Evolutionary conservation across 2,797 vertebrate species (phyloP), one percentile per base, ranked within the genome.

Genomic region (Aldrovandia affinis): DNA sequence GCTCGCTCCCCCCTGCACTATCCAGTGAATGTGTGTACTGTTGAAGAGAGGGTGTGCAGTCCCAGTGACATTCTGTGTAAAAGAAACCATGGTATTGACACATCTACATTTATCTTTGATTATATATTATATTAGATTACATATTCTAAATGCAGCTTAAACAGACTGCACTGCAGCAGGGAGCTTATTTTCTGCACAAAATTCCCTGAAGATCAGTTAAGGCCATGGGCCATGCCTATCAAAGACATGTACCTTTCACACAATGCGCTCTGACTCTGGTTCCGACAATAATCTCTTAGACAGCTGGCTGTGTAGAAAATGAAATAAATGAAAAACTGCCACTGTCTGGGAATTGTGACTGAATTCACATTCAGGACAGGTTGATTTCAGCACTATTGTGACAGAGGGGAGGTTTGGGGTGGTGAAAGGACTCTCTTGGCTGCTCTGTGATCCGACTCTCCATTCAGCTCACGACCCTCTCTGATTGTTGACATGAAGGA

Each of bases 1-100:
- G 79, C 70, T 87, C 78, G 86, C 84, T 30, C 65, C 22, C 3
- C 28, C 36, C 36, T 18, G 25, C 22, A 33, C 36, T 73, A 73
- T 77, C 18, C 73, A 77, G 39, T 8, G 8, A 77, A 47, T 25
- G 22, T 20, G 9, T 44, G 36, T 42, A 44, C 18, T 14, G 7
- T 47, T 8, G 42, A n/a, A 14, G 8, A 22, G 22, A 77, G 42
- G 22, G 42, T 25, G 25, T 47, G 39, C 25, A 14, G 73, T 77
- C 39, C 36, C 39, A 77, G 73, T 77, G 39, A 3, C 39, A 77
- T 3, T 25, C 39, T 12, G 22, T 44, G 22, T 14, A 47, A n/a
- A 15, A 47, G 42, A 77, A 47, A 28, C 36, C 12, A 39, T 15
- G 39, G 36, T 42, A 2, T 22, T 20, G 15, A 15, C 15, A 7